A percentile compares a stretch with the other conserved stretches of the same genome.
Conservation (phyloP, 2,888 invertebrate species). For the Eilema griseolum region DNA sequence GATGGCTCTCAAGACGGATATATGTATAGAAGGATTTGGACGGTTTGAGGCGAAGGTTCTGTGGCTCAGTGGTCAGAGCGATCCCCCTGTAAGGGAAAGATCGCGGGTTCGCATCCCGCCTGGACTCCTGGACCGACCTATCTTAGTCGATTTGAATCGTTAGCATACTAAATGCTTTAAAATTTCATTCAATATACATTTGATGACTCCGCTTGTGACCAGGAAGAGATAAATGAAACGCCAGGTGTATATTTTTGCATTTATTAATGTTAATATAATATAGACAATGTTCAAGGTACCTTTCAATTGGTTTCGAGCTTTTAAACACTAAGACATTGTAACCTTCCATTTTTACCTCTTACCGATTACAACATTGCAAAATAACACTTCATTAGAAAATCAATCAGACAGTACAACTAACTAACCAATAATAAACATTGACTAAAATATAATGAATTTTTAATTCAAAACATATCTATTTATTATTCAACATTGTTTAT, state of each 20-base stretch:
- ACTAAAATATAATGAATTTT: constrained; percentile 84
- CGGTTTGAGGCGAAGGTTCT: no score
- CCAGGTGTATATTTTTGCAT: constrained; percentile 71
- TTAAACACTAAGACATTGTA: constrained; percentile 84
- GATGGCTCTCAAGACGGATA: no score
- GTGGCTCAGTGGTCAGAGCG: no score
- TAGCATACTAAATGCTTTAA: no score
- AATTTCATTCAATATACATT: no score
- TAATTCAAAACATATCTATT: constrained; percentile 76
- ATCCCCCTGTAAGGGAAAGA: no score
- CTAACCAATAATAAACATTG: constrained; percentile 80
- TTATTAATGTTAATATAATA: constrained; percentile 88
- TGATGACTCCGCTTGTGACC: no score
- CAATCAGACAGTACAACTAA: constrained; percentile 79
- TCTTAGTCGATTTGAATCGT: no score
- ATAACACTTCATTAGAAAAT: constrained; percentile 81
- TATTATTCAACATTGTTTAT: constrained; percentile 67
- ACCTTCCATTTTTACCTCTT: constrained; percentile 80
- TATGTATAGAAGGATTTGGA: no score
- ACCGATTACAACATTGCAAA: constrained; percentile 83
- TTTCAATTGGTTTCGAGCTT: constrained; percentile 86
- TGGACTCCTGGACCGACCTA: no score
- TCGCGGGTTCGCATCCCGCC: no score
- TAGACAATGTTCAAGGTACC: constrained; percentile 87
- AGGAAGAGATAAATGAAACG: constrained; percentile 53